A percentile compares a stretch with the other conserved stretches of the same genome.
These are phyloP conservation scores for Numenius arquata DNA, from an alignment of 2,113 vertebrate genomes.

Conservation along the genomic window DNA sequence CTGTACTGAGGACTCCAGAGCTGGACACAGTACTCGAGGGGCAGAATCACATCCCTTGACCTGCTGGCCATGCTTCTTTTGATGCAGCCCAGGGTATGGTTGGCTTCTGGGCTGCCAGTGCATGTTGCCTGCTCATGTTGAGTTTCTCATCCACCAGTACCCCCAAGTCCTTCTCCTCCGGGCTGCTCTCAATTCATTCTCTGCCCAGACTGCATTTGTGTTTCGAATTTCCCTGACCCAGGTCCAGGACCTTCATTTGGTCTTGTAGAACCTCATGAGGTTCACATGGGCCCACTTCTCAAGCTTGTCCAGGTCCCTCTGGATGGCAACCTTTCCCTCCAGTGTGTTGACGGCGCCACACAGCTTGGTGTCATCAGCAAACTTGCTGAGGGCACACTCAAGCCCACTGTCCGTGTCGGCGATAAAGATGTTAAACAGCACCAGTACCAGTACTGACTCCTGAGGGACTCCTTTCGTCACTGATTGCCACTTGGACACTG, in stretches of 20 bases:
- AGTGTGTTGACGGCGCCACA: not conserved
- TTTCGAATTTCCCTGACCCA: too few species aligned
- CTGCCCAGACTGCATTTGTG: too few species aligned
- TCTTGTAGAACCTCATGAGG: not conserved
- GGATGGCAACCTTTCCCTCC: not conserved
- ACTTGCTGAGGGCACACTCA: not conserved
- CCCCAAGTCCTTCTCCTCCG: not conserved
- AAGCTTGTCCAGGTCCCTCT: not conserved
- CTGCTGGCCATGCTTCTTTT: not conserved
- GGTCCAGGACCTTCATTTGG: not conserved
- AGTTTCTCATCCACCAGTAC: not conserved
- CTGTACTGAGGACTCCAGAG: not conserved
- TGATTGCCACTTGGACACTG: not conserved
- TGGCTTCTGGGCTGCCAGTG: not conserved
- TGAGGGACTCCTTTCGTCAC: not conserved
- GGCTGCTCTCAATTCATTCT: too few species aligned
- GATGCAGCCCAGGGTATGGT: not conserved
- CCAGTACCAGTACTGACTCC: not conserved
- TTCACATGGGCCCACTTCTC: not conserved
- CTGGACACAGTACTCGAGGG: not conserved
- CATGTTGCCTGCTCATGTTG: not conserved
- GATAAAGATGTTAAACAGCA: not conserved
- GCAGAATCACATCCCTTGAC: not conserved
- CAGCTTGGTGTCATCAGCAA: not conserved
- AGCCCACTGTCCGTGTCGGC: not conserved